Percentiles rank a stretch among this genome's conserved stretches.
Conservation (phyloP, 2,888 invertebrate species). For the Pterostichus madidus region DNA sequence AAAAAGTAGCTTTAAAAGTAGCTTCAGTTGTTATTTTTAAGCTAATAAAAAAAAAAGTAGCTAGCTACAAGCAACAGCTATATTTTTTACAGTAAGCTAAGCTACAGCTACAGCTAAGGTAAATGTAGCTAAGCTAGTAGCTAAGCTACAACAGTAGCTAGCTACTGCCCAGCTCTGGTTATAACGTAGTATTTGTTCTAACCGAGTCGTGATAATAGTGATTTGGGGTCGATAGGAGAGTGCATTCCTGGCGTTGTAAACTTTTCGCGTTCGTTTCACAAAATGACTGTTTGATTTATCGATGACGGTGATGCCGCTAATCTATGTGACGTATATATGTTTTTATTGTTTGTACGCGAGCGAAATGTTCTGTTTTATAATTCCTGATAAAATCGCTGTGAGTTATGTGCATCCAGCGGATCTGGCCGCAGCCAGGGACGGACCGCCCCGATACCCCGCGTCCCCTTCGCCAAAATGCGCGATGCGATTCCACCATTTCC, state of each 20-base stretch:
- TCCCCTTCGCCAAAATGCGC: constrained; percentile 44
- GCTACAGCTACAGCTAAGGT: no score
- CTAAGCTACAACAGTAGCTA: no score
- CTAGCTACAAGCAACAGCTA: no score
- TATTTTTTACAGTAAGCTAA: no score
- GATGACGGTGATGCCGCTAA: constrained; percentile 78
- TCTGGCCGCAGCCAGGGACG: constrained; percentile 69
- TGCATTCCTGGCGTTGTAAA: constrained; percentile 51
- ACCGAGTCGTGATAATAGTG: not conserved
- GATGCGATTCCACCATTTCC: constrained; percentile 10
- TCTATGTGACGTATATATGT: constrained; percentile 78
- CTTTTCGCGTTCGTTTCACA: constrained; percentile 71
- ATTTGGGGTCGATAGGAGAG: not conserved
- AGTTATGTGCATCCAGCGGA: constrained; percentile 71
- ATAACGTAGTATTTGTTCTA: not conserved
- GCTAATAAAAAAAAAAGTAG: no score
- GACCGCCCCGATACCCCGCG: constrained; percentile 70
- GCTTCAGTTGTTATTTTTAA: no score
- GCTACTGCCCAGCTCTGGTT: no score
- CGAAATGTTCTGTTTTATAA: constrained; percentile 77
- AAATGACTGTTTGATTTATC: constrained; percentile 78
- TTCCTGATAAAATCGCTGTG: constrained; percentile 77
- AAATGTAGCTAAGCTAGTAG: no score
- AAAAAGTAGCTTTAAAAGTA: no score
- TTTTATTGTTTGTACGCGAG: constrained; percentile 77